Evolutionary conservation across 2,113 vertebrate species (phyloP), one percentile per base, ranked within the genome.

Genomic region (Hiodon tergisus): DNA sequence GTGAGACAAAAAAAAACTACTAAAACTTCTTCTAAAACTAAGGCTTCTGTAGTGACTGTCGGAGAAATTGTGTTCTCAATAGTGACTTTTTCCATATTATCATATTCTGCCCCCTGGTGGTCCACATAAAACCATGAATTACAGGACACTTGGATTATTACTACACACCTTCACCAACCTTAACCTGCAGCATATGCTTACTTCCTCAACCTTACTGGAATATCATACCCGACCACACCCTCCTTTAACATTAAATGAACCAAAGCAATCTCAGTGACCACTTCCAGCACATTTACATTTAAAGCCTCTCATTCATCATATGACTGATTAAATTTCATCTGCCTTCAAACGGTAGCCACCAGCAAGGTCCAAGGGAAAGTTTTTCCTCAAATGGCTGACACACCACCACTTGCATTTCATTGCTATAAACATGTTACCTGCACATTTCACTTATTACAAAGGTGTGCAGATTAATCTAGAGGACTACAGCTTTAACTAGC

Each of bases 31-130:
- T n/a, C 5, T 9, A 10, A 14, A 61, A 31, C 17, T 31, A 10
- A 14, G 10, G 17, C 17, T 46, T 8, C 62, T 65, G 47, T 31
- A 65, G 62, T 65, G 62, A 65, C 17, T 65, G 62, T 65, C 17
- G 62, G n/a, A 65, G 62, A 46, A 46, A 46, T 47, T 46, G 31
- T 10, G 63, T 48, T 47, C 31, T 11, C 63, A 66, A 66, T 10
- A 66, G 31, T 47, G 16, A 16, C 72, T 66, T 65, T 14, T 16
- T 46, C 65, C n/a, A 53, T 55, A 16, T 51, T 59, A 72, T 57
- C 50, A 51, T 83, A 84, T 72, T 82, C 82, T 79, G 86, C 81
- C 89, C 81, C 77, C 84, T 78, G 69, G 73, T 86, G 88, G 83
- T 5, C 16, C 61, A 65, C 52, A 70, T 10, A 60, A 54, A 60